Evolutionary conservation across 2,888 invertebrate species (phyloP), one percentile per base, ranked within the genome.

Genomic region (Melanotus villosus): DNA sequence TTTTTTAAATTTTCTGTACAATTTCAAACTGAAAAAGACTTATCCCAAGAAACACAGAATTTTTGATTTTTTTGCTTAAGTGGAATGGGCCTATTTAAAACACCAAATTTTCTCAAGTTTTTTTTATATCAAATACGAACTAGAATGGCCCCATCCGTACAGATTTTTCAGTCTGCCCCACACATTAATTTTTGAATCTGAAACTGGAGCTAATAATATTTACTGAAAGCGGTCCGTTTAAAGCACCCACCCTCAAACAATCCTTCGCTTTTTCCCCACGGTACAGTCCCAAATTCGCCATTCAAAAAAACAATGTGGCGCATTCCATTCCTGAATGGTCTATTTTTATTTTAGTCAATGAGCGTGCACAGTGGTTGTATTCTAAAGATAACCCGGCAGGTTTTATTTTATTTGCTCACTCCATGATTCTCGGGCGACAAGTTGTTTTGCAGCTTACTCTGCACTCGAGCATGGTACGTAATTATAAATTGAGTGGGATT

Each of bases 271-370:
- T 1, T 12, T 2, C 12, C 50, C n/a, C 5, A 50, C 50, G 26
- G 26, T 26, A 16, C 23, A 12, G 50, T 14, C 21, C 21, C 19
- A 60, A 34, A 47, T 47, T 52, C 52, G 26, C 38, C 23, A 63
- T 63, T 63, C 52, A n/a, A n/a, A n/a, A 50, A 52, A 30, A 47
- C 14, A 64, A 56, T 56, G 16, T 56, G 43, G 26, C 6, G 56
- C 64, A 64, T 64, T 56, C 64, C 64, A 14, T n/a, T 32, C 23
- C 21, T 56, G 56, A 64, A 64, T 64, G 54, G 41, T 64, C 32
- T 56, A 64, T 64, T 63, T 63, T 52, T 47, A 63, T 60, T 60
- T 36, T 38, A 52, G 62, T 63, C 62, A 63, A 52, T 50, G 62
- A 52, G n/a, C n/a, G 52, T 47, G 26, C 36, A 23, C 34, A 62